Conservation (phyloP, 2,797 vertebrate genomes). For the Myiothlypis coronata region DNA sequence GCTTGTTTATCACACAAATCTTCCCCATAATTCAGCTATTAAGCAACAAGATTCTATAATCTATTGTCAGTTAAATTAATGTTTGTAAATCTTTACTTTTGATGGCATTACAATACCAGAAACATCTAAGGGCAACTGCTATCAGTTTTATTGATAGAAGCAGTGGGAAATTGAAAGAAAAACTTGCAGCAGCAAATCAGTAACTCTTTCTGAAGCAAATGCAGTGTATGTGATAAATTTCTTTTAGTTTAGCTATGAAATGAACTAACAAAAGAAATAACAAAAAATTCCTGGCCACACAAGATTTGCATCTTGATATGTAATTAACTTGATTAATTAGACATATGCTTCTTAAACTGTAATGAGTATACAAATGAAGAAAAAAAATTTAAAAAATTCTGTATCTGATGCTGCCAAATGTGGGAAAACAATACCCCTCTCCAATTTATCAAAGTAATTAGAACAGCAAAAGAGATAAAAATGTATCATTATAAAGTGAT, state of each 20-base stretch:
- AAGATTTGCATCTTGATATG: slow-evolving; percentile 1
- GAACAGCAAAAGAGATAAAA: slow-evolving; percentile 51
- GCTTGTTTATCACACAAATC: not conserved
- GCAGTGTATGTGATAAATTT: not conserved
- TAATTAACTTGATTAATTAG: slow-evolving; percentile 53
- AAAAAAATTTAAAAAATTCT: not conserved
- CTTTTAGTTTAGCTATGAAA: not conserved
- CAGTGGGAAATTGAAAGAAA: not conserved
- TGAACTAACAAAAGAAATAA: not conserved
- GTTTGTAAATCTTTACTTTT: not conserved
- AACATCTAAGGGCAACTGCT: not conserved
- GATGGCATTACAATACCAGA: not conserved
- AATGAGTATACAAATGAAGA: not conserved
- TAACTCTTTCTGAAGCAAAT: not conserved
- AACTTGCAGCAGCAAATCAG: not conserved
- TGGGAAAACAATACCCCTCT: not conserved
- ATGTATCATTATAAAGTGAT: slow-evolving; percentile 16
- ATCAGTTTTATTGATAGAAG: slow-evolving; percentile 33
- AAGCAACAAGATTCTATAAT: not conserved
- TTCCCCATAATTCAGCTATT: not conserved
- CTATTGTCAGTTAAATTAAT: slow-evolving; percentile 13
- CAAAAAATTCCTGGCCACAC: not conserved
- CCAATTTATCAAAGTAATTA: slow-evolving; percentile 36
- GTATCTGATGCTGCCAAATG: not conserved
- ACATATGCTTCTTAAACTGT: slow-evolving; percentile 3